These are phyloP conservation scores for Galago senegalensis DNA, from an alignment of 2,797 vertebrate species.

Conservation along the genomic window DNA sequence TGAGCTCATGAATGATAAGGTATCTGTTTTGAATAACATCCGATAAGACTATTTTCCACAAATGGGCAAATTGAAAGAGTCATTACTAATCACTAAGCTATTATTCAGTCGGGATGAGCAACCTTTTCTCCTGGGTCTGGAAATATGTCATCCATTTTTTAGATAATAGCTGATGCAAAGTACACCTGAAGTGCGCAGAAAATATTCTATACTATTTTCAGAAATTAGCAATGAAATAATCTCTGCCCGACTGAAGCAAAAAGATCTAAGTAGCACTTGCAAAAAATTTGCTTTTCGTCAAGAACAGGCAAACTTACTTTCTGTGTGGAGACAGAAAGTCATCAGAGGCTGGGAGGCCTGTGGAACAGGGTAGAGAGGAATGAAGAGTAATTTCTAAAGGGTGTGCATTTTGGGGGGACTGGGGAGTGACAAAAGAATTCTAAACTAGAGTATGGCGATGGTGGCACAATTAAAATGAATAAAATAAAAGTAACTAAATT, in stretches of 20 bases:
- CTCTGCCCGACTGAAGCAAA: background rate
- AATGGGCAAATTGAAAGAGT: background rate
- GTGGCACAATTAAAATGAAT: too few relatives aligned
- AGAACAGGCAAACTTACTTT: too few relatives aligned
- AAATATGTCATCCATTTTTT: background rate
- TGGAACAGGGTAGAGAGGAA: too few relatives aligned
- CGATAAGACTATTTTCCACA: background rate
- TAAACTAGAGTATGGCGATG: too few relatives aligned
- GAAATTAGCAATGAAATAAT: background rate
- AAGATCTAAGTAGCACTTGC: background rate
- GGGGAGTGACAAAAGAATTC: too few relatives aligned
- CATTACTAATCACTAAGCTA: background rate
- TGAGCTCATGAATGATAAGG: background rate
- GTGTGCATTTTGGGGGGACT: too few relatives aligned
- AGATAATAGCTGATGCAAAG: background rate
- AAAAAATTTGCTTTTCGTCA: too few relatives aligned
- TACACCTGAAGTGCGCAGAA: background rate
- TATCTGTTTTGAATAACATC: background rate
- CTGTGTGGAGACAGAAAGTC: too few relatives aligned
- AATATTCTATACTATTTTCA: background rate
- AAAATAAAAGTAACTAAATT: too few relatives aligned
- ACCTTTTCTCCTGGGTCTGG: constrained; percentile 12
- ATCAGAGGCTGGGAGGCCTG: too few relatives aligned
- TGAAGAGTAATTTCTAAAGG: too few relatives aligned
- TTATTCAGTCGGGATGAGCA: background rate